phyloP scores from a whole-genome alignment of 2,113 vertebrate species.

The Zapus hudsonius region DNA sequence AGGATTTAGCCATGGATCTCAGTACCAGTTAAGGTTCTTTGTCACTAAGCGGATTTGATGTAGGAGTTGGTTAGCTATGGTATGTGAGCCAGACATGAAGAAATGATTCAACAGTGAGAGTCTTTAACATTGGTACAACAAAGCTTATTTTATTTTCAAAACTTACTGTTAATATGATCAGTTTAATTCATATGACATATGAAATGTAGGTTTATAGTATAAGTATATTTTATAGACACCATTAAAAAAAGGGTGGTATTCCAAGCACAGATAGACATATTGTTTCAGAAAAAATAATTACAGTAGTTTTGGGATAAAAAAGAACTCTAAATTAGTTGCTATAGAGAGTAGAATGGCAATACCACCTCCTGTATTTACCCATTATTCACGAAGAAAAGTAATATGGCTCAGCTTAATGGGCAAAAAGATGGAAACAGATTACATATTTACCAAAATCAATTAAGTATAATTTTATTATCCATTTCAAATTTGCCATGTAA shows the following conservation, averaged over 20 bases:
- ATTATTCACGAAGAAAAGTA: slow-evolving; percentile 30
- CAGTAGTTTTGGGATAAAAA: neutral
- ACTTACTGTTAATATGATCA: neutral
- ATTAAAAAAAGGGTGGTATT: neutral
- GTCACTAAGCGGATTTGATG: neutral
- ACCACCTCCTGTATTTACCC: neutral
- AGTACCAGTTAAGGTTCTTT: too few relatives aligned
- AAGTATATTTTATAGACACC: neutral
- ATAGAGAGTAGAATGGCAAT: neutral
- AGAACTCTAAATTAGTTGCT: neutral
- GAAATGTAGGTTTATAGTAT: neutral
- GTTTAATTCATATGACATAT: neutral
- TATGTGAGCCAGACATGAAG: neutral
- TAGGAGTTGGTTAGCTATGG: neutral
- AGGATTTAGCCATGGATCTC: too few relatives aligned
- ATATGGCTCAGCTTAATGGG: neutral
- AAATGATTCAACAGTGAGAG: neutral
- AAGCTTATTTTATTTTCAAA: neutral
- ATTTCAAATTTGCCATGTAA: neutral
- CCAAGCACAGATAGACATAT: neutral
- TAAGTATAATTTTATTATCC: slow-evolving; percentile 24
- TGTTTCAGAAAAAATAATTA: neutral
- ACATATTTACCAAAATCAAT: slow-evolving; percentile 55
- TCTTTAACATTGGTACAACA: neutral
- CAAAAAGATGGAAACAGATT: neutral